Conservation (phyloP, 2,888 invertebrate species). For the Calameuta idolon region DNA sequence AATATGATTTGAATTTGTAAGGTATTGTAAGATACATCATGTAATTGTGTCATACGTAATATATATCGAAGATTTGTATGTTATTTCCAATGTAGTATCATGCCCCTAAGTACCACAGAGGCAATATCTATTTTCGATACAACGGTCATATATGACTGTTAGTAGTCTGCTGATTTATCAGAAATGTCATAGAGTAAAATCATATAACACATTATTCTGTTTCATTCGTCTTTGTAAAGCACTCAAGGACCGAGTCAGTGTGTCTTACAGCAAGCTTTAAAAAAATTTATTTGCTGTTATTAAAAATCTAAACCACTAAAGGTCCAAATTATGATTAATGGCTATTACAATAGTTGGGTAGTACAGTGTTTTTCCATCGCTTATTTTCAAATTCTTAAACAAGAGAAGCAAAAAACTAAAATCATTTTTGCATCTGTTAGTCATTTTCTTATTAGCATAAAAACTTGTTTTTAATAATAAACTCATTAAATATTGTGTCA, state of each 20-base stretch:
- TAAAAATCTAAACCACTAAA: neutral
- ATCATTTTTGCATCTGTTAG: too few species aligned
- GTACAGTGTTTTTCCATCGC: neutral
- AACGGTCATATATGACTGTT: neutral
- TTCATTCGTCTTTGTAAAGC: neutral
- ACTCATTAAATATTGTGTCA: slow-evolving; percentile 38
- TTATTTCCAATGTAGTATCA: neutral
- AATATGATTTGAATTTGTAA: neutral
- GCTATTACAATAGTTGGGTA: neutral
- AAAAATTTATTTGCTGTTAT: neutral
- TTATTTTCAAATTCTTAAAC: neutral
- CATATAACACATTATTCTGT: neutral
- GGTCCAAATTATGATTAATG: neutral
- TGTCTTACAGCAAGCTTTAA: neutral
- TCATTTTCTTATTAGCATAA: slow-evolving; percentile 14
- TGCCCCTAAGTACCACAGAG: neutral
- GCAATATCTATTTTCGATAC: neutral
- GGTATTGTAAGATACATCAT: neutral
- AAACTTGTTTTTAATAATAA: slow-evolving; percentile 34
- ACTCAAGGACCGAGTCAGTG: slow-evolving; percentile 1
- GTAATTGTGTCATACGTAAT: neutral
- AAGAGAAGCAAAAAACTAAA: neutral
- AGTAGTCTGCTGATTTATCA: neutral
- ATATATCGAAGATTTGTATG: neutral
- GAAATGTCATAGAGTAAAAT: neutral